These are phyloP conservation scores for Fregata magnificens DNA, from an alignment of 2,113 vertebrate genomes.

Conservation along the genomic window DNA sequence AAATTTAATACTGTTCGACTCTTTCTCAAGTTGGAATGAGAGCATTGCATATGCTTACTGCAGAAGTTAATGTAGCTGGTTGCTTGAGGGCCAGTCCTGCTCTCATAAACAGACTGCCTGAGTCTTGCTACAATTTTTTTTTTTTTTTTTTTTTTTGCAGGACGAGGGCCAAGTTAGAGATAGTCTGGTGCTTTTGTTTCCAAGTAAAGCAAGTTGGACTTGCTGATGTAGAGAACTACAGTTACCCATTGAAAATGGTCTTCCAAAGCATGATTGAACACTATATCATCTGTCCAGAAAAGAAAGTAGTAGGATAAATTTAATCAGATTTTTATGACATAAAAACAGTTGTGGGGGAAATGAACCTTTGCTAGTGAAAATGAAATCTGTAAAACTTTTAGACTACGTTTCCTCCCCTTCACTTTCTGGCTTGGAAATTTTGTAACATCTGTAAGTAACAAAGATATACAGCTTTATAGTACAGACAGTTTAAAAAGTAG, in stretches of 20 bases:
- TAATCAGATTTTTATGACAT: not conserved
- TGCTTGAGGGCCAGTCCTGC: conserved; percentile 14
- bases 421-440: conserved; percentile 36
- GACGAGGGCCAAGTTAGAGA: not conserved
- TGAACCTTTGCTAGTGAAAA: not conserved
- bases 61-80: not conserved
- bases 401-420: not conserved
- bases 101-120: not conserved
- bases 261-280: conserved; percentile 42
- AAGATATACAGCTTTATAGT: conserved; percentile 52
- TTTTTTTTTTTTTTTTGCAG: not conserved
- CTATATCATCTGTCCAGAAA: not conserved
- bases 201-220: not conserved
- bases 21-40: conserved; percentile 7
- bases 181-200: conserved; percentile 20
- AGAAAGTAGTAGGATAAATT: not conserved
- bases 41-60: not conserved
- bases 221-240: conserved; percentile 29
- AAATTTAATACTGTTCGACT: not conserved
- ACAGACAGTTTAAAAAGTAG: conserved; percentile 28
- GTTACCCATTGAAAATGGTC: conserved; percentile 37
- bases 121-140: not conserved
- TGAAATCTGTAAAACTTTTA: not conserved
- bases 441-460: conserved; percentile 57
- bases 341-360: not conserved